Evolutionary conservation across 2,113 vertebrate genomes (phyloP).

Genomic region (Miniopterus natalensis): DNA sequence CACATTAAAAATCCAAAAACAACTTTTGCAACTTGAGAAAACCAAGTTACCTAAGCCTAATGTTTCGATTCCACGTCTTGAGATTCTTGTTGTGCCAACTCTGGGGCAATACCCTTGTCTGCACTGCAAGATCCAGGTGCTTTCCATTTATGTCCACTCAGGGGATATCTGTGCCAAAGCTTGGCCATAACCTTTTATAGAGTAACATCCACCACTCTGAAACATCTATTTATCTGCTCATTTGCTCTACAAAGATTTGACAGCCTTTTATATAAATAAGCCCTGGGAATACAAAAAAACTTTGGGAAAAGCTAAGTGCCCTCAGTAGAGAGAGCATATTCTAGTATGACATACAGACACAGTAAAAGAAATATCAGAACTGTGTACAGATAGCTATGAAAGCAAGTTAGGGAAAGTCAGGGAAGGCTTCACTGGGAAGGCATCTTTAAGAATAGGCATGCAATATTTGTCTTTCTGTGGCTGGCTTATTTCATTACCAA

Average conservation of each 20-base stretch:
- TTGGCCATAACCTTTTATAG: neutral
- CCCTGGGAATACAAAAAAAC: neutral
- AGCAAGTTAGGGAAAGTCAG: neutral
- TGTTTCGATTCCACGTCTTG: neutral
- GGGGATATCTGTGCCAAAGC: neutral
- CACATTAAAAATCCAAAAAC: constrained; percentile 20
- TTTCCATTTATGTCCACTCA: neutral
- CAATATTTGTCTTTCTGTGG: neutral
- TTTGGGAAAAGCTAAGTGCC: neutral
- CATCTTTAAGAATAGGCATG: neutral
- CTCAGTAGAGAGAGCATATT: neutral
- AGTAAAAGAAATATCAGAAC: neutral
- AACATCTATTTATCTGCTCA: neutral
- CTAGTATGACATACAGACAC: neutral
- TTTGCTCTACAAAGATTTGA: constrained; percentile 12
- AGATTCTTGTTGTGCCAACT: neutral
- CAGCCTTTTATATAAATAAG: neutral
- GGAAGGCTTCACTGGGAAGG: neutral
- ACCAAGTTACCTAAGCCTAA: neutral
- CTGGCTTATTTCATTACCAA: neutral
- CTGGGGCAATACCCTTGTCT: neutral
- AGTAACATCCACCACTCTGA: neutral
- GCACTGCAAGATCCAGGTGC: neutral
- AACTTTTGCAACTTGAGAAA: neutral
- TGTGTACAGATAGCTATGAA: neutral